These are phyloP conservation scores for Peromyscus polionotus DNA, from an alignment of 2,113 vertebrate species.

Conservation along the genomic window DNA sequence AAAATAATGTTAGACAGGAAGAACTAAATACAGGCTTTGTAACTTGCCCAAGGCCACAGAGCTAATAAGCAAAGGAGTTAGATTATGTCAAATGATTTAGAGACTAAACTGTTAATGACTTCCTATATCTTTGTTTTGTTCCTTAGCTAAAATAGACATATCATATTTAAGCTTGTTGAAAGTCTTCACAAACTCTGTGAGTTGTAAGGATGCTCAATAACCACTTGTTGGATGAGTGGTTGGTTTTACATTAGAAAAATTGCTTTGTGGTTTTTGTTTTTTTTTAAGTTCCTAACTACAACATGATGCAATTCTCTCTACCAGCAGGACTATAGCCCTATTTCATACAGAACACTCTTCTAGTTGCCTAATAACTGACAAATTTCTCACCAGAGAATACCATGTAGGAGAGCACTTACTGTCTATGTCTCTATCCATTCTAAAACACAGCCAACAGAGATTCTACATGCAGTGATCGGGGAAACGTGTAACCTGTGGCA, in stretches of 20 bases:
- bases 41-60: background rate
- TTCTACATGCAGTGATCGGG: background rate
- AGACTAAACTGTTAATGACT: background rate
- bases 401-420: fast-evolving
- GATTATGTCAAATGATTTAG: background rate
- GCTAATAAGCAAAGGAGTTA: background rate
- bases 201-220: background rate
- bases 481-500: background rate
- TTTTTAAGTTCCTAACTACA: background rate
- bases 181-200: background rate
- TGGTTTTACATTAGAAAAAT: background rate
- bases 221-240: background rate
- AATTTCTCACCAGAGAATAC: background rate
- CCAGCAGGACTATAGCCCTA: background rate
- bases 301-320: background rate
- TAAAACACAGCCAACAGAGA: background rate
- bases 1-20: background rate
- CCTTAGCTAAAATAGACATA: background rate
- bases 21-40: conserved; percentile 14
- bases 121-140: background rate
- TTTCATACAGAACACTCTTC: background rate
- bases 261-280: background rate
- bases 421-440: background rate
- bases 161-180: background rate
- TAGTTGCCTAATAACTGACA: background rate